Conservation (phyloP, 30 jellyfish, hydroid and myxozoan genomes). For the Aurelia aurita region DNA sequence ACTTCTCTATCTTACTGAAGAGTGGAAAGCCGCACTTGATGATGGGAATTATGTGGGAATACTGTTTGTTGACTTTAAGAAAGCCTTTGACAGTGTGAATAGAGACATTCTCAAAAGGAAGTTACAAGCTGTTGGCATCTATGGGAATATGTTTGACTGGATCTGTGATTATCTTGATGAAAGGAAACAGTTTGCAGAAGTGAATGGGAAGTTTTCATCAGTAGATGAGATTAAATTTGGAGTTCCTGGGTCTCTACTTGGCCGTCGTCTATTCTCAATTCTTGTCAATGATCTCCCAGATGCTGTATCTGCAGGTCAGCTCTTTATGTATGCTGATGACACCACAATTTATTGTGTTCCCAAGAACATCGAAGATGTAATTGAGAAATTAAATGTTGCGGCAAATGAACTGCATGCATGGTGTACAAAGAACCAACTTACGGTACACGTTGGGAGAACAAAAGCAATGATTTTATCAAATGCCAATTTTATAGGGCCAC, state of each 20-base stretch:
- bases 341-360: conserved; percentile 10
- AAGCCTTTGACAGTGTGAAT: conserved; percentile 50
- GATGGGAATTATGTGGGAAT: conserved; percentile 34
- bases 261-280: too few relatives aligned
- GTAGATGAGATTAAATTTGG: too few relatives aligned
- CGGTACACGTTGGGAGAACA: conserved; percentile 18
- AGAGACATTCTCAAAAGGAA: neutral
- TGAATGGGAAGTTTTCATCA: too few relatives aligned
- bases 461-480: conserved; percentile 38
- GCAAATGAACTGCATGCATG: conserved; percentile 46
- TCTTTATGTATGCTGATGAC: conserved; percentile 26
- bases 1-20: too few relatives aligned
- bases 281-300: conserved; percentile 12
- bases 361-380: neutral
- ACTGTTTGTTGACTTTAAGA: conserved; percentile 34
- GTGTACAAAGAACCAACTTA: conserved; percentile 34
- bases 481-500: conserved; percentile 46
- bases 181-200: too few relatives aligned
- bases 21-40: conserved; percentile 51
- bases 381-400: conserved; percentile 18
- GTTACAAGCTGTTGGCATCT: conserved; percentile 23
- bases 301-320: conserved; percentile 13
- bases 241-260: too few relatives aligned
- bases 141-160: neutral
- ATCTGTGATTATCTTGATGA: conserved; percentile 24